A percentile compares a stretch with the other conserved stretches of the same genome.
These are phyloP conservation scores for Eilema caniola DNA, from an alignment of 2,888 invertebrate genomes.

Conservation along the genomic window DNA sequence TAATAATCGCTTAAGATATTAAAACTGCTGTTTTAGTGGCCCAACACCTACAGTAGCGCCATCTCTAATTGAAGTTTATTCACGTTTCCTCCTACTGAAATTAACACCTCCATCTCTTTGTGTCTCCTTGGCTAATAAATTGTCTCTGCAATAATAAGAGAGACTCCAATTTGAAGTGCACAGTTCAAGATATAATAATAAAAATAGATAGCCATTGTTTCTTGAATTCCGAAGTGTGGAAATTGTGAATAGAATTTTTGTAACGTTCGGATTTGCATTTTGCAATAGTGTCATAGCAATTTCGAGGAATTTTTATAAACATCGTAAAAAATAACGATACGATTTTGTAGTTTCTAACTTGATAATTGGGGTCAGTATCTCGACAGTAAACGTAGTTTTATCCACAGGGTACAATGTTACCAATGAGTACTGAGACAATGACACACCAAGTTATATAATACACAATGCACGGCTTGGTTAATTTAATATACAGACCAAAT, in stretches of 20 bases:
- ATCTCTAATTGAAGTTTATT: constrained; percentile 82
- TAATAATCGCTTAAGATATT: background rate
- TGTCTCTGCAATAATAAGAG: constrained; percentile 41
- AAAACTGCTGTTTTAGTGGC: constrained; percentile 27
- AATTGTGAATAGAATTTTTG: constrained; percentile 9
- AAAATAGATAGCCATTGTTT: constrained; percentile 41
- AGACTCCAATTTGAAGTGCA: constrained; percentile 15
- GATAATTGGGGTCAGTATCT: constrained; percentile 12
- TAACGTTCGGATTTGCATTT: constrained; percentile 16
- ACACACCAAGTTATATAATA: background rate
- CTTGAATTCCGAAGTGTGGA: constrained; percentile 9
- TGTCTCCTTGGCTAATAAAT: constrained; percentile 53
- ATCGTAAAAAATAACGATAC: constrained; percentile 14
- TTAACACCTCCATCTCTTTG: constrained; percentile 70
- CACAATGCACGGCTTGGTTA: too few species aligned
- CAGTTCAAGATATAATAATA: constrained; percentile 32
- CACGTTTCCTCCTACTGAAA: constrained; percentile 68
- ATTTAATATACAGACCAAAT: too few species aligned
- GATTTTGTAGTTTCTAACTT: background rate
- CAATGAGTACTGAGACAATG: too few species aligned
- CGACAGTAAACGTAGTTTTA: background rate
- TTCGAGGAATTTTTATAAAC: constrained; percentile 7
- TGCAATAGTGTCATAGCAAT: constrained; percentile 13
- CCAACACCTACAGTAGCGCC: constrained; percentile 60
- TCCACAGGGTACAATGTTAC: background rate